These are phyloP conservation scores for Channallabes apus DNA, from an alignment of 2,797 vertebrate genomes.

Conservation along the genomic window DNA sequence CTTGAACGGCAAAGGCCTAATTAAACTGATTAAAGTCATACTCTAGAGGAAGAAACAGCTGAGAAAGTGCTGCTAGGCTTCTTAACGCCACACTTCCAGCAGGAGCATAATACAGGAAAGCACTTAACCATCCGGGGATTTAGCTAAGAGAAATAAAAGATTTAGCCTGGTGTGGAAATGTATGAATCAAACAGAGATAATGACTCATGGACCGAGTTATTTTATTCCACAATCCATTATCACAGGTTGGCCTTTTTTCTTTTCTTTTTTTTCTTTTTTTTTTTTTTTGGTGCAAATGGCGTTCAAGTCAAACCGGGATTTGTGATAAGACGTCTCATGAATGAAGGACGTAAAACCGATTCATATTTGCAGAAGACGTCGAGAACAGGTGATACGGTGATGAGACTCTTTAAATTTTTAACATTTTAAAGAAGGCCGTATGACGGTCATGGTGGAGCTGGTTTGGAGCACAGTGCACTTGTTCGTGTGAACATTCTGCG, in stretches of 20 bases:
- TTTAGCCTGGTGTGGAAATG: not conserved
- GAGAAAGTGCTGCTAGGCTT: conserved; percentile 4
- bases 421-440: too few relatives aligned
- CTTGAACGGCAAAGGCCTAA: conserved; percentile 31
- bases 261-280: not conserved
- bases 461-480: too few relatives aligned
- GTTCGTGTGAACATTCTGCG: too few relatives aligned
- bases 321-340: too few relatives aligned
- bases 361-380: too few relatives aligned
- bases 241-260: not conserved
- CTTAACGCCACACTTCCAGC: not conserved
- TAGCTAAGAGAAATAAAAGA: not conserved
- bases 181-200: not conserved
- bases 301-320: too few relatives aligned
- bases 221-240: not conserved
- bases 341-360: too few relatives aligned
- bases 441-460: too few relatives aligned
- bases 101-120: conserved; percentile 1
- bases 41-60: conserved; percentile 27
- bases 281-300: not conserved
- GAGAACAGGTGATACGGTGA: too few relatives aligned
- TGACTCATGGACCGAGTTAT: not conserved
- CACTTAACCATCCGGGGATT: not conserved
- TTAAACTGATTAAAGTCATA: conserved; percentile 42
- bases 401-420: too few relatives aligned